These are phyloP conservation scores for Planiliza haematocheilus DNA, from an alignment of 2,113 vertebrate genomes.

Conservation along the genomic window DNA sequence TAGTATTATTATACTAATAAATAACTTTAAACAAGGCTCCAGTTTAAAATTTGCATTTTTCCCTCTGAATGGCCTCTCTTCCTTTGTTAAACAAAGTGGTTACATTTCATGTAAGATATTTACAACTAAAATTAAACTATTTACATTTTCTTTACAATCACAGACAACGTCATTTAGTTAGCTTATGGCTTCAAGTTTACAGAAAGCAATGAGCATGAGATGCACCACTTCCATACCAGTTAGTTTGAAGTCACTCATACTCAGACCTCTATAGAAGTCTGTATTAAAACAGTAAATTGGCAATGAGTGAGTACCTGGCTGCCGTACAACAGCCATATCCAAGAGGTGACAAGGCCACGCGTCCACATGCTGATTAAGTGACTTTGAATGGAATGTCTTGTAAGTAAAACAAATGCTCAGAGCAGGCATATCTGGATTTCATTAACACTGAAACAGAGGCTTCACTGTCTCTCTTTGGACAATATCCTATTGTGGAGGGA, in stretches of 20 bases:
- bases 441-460: not conserved
- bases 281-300: not conserved
- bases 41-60: slow-evolving; percentile 26
- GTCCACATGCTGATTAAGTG: slow-evolving; percentile 64
- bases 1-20: slow-evolving; percentile 43
- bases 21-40: slow-evolving; percentile 53
- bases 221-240: slow-evolving; percentile 24
- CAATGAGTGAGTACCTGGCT: slow-evolving; percentile 6
- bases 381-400: slow-evolving; percentile 46
- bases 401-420: slow-evolving; percentile 35
- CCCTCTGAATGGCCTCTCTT: not conserved
- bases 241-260: slow-evolving; percentile 11
- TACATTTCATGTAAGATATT: slow-evolving; percentile 39
- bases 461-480: not conserved
- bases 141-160: slow-evolving; percentile 27
- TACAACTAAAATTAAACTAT: slow-evolving; percentile 21
- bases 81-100: slow-evolving; percentile 1
- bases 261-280: slow-evolving; percentile 11
- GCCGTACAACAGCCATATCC: slow-evolving; percentile 9
- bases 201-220: slow-evolving; percentile 18
- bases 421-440: slow-evolving; percentile 14
- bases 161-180: slow-evolving; percentile 13
- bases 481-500: slow-evolving; percentile 9
- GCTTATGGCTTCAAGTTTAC: slow-evolving; percentile 47
- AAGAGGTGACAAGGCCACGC: slow-evolving; percentile 25